Base-by-base conservation (phyloP, 1,140 invertebrate species). In the Stegodyphus mimosarum region DNA sequence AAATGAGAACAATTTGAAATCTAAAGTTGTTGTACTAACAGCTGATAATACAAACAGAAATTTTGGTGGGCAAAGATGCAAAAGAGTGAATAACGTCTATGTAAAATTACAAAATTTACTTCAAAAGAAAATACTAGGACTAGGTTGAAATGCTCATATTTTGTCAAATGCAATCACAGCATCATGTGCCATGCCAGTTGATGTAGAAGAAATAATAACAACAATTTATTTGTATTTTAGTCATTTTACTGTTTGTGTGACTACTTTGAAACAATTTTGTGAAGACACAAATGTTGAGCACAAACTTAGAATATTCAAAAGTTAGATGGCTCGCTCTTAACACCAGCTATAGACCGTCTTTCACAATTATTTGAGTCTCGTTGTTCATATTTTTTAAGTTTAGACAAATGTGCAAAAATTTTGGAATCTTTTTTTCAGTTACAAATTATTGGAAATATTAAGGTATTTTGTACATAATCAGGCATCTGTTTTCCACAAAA, bases 1-100 rank as follows among this genome's bases (percentile, higher is more conserved):
- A 76, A 15, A 33, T 48, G 63, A 52, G 51, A 78, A 33, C 33
- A 33, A 52, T 78, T 52, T 52, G 13, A 69, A 78, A 51, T 67
- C 6, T 6, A 67, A 69, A 78, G 7, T 69, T 51, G n/a, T 17
- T 53, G 76, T 64, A 51, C 63, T 69, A 78, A 69, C 55, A 60
- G 1, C 76, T 33, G 64, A 78, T 78, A 69, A 69, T 53, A 78
- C 64, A 53, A 78, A 78, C n/a, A 78, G 33, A 53, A 78, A 69
- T 78, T 78, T 78, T 78, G 64, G 64, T 69, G n/a, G 50, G 49
- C 66, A 18, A 33, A 78, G 66, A 67, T 18, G 76, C 6, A 78
- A 51, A 78, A 49, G 76, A 17, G 48, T 17, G 11, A 78, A 78
- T 78, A 78, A n/a, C n/a, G n/a, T n/a, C n/a, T n/a, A n/a, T n/a